Percentiles rank a stretch among this genome's conserved stretches.
Evolutionary conservation across 1,140 invertebrate species (phyloP).

Genomic region (Drosophila novamexicana): DNA sequence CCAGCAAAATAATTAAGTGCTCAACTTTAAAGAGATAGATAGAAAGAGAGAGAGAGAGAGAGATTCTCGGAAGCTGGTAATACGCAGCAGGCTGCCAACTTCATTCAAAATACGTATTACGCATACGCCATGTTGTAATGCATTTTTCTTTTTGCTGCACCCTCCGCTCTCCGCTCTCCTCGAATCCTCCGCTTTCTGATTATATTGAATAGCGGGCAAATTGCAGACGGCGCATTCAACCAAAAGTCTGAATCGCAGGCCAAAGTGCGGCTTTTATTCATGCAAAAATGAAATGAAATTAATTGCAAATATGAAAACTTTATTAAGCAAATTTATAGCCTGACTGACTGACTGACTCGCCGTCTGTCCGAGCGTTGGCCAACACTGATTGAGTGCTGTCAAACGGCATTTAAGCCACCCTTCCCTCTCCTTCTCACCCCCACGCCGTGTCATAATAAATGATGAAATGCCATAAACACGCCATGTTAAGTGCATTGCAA

Average conservation of each 20-base stretch:
- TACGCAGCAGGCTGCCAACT: conserved; percentile 4
- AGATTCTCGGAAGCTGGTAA: neutral
- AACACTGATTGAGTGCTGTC: conserved; percentile 30
- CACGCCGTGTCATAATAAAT: conserved; percentile 7
- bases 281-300: conserved; percentile 73
- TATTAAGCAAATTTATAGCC: conserved; percentile 73
- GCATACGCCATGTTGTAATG: conserved; percentile 65
- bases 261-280: conserved; percentile 63
- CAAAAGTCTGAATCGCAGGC: conserved; percentile 42
- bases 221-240: conserved; percentile 50
- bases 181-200: conserved; percentile 42
- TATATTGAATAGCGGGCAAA: conserved; percentile 73
- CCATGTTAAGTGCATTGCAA: conserved; percentile 22
- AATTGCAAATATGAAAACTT: conserved; percentile 77
- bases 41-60: neutral
- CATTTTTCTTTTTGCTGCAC: conserved; percentile 14
- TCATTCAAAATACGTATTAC: conserved; percentile 53
- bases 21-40: conserved; percentile 19
- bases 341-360: conserved; percentile 1
- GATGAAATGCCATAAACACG: conserved; percentile 20
- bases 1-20: conserved; percentile 27
- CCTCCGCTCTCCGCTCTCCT: neutral
- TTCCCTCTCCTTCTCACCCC: neutral
- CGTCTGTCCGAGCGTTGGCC: neutral
- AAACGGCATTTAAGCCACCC: conserved; percentile 3